Base-by-base conservation (phyloP, 2,888 invertebrate species). In the Steromphala cineraria region DNA sequence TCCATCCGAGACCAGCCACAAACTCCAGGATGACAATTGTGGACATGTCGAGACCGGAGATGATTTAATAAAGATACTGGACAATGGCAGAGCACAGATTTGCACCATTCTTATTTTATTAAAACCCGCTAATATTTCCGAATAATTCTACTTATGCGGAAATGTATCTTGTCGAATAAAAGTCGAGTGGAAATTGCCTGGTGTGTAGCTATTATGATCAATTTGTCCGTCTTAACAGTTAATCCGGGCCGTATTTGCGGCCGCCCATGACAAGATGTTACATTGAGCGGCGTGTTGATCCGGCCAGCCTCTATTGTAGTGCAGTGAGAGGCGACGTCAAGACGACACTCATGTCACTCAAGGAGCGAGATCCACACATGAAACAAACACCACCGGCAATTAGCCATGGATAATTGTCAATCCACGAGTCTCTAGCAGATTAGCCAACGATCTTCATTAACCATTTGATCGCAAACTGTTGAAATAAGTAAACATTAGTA, bases 71-170 rank as follows among this genome's bases (percentile, higher is more conserved):
- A 71, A 71, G 40, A 19, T 40, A 19, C 17, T 19, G 36, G 40
- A 71, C 71, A 71, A 71, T 71, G 40, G 40, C 36, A 15, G 10
- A 36, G n/a, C 71, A 31, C 8, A 19, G 40, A 36, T 17, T 19
- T 36, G 71, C 31, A 71, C 40, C 31, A 71, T 40, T 71, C 71
- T 71, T 71, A 19, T 71, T 71, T 36, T 36, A 71, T 71, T 71
- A 71, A 71, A 31, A 71, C 71, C 71, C n/a, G 36, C 40, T 71
- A 71, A 71, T 71, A 71, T 71, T 71, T 71, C 71, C 71, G 71
- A 31, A 24, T 71, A 36, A 24, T 71, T 71, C 71, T 71, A 40
- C 71, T 71, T 71, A 71, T 71, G 36, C 71, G 40, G 71, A 71
- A 31, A 71, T 36, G 36, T 71, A 71, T 71, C 71, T 36, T 36